Evolutionary conservation across 2,888 invertebrate species (phyloP).

Genomic region (Athalia circularis): DNA sequence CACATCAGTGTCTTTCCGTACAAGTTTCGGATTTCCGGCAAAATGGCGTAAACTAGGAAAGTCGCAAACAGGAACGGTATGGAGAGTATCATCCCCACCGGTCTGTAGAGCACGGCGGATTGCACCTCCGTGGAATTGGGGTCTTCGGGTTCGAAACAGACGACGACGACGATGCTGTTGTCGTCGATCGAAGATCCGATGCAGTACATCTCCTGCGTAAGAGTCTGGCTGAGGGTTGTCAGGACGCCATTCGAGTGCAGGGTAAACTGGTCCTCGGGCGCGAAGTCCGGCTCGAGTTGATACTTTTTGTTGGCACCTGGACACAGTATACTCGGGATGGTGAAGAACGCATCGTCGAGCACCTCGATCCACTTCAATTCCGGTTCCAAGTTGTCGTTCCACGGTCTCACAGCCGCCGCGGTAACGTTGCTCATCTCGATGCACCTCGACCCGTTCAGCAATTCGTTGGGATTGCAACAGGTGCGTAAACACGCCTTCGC

Average conservation of each 20-base stretch:
- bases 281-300: constrained; percentile 56
- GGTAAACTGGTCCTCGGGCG: constrained; percentile 56
- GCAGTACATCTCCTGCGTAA: constrained; percentile 49
- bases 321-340: constrained; percentile 56
- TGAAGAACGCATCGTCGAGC: constrained; percentile 53
- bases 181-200: constrained; percentile 45
- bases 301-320: constrained; percentile 47
- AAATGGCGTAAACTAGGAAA: constrained; percentile 65
- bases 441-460: constrained; percentile 45
- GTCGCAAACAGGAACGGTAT: constrained; percentile 67
- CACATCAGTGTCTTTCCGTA: constrained; percentile 68
- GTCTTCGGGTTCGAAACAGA: constrained; percentile 47
- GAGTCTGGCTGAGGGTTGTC: not conserved
- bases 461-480: constrained; percentile 53
- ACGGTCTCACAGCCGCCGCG: constrained; percentile 18
- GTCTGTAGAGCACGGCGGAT: constrained; percentile 59
- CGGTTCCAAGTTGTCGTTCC: constrained; percentile 46
- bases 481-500: constrained; percentile 52
- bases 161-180: constrained; percentile 42
- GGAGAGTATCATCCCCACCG: constrained; percentile 66
- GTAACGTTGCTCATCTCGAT: constrained; percentile 12
- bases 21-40: constrained; percentile 68
- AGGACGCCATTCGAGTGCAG: constrained; percentile 63
- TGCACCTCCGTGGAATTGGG: constrained; percentile 53
- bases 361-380: constrained; percentile 45